A percentile compares a stretch with the other conserved stretches of the same genome.
Conservation (phyloP, 2,113 vertebrate genomes). For the human region GRCh38 chr2:107723001-107723500, state of each 20-base stretch:
- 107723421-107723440: not conserved
- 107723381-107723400: not conserved
- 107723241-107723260: not conserved
- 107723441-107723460: not conserved
- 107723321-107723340: not conserved
- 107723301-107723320: not conserved
- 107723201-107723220: not conserved
- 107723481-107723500: not conserved
- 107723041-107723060: not conserved
- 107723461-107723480: not conserved
- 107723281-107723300: not conserved
- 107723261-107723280: not conserved
- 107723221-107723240: not conserved
- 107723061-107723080: not conserved
- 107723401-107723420: not conserved
- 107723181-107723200: not conserved
- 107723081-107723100: not conserved
- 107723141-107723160: not conserved
- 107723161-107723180: not conserved
- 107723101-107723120: not conserved
- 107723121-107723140: not conserved
- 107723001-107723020: not conserved
- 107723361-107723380: not conserved
- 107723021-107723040: not conserved
- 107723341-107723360: not conserved